phyloP scores from a whole-genome alignment of 2,888 invertebrate species.

The Harpalus rubripes region DNA sequence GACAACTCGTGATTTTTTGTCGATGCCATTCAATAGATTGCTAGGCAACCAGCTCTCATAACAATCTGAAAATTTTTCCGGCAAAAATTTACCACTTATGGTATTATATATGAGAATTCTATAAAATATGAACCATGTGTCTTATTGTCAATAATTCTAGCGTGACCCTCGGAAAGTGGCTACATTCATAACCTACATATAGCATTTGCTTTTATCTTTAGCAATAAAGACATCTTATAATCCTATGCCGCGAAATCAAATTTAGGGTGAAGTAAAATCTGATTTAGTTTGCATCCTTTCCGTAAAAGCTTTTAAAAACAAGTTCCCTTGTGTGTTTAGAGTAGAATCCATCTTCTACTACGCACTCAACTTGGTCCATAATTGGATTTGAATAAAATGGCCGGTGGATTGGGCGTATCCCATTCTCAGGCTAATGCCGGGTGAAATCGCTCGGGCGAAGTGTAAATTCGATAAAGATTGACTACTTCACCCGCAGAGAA shows the following conservation, averaged over 20 bases:
- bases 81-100: too few relatives aligned
- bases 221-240: background rate
- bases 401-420: conserved; percentile 42
- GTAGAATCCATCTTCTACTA: conserved; percentile 13
- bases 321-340: background rate
- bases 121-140: too few relatives aligned
- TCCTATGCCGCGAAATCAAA: background rate
- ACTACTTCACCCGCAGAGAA: conserved; percentile 69
- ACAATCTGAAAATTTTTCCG: too few relatives aligned
- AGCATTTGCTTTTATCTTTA: background rate
- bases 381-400: conserved; percentile 67
- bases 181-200: background rate
- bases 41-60: too few relatives aligned
- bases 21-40: too few relatives aligned
- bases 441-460: conserved; percentile 76
- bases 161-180: background rate
- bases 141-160: too few relatives aligned
- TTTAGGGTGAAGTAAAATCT: background rate
- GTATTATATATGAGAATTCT: too few relatives aligned
- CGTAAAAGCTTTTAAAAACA: conserved; percentile 52
- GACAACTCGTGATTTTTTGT: too few relatives aligned
- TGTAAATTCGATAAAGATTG: conserved; percentile 76
- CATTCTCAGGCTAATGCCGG: conserved; percentile 69
- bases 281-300: conserved; percentile 23
- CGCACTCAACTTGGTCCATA: conserved; percentile 43